Evolutionary conservation across 2,888 invertebrate genomes (phyloP).

Genomic region (Corbicula japonica): DNA sequence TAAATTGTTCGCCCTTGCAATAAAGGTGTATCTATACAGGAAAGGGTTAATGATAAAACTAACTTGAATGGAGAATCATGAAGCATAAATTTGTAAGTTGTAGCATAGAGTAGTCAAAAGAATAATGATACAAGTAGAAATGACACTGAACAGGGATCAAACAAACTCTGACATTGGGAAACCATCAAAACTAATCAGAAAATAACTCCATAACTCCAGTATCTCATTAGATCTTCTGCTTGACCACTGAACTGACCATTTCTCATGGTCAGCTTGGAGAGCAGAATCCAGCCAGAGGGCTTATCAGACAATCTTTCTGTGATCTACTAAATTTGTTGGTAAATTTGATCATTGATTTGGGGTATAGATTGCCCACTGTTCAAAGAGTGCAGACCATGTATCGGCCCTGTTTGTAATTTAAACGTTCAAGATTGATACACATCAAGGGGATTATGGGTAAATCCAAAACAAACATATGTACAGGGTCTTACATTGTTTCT

Average conservation of each 20-base stretch:
- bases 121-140: too few relatives aligned
- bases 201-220: neutral
- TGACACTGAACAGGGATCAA: too few relatives aligned
- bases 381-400: slow-evolving; percentile 34
- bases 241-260: slow-evolving; percentile 4
- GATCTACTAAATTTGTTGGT: slow-evolving; percentile 32
- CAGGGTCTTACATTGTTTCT: slow-evolving; percentile 23
- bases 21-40: too few relatives aligned
- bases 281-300: slow-evolving; percentile 6
- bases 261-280: neutral
- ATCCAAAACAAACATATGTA: slow-evolving; percentile 19
- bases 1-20: too few relatives aligned
- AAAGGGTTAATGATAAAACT: too few relatives aligned
- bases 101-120: too few relatives aligned
- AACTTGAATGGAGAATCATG: too few relatives aligned
- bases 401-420: slow-evolving; percentile 47
- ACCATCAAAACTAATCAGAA: slow-evolving; percentile 16
- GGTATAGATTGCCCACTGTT: slow-evolving; percentile 40
- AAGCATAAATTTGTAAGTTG: too few relatives aligned
- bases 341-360: slow-evolving; percentile 46
- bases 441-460: slow-evolving; percentile 23
- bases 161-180: neutral
- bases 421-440: slow-evolving; percentile 37
- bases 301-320: slow-evolving; percentile 33
- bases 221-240: neutral